These are phyloP conservation scores for Cecidostiba fungosa DNA, from an alignment of 2,888 invertebrate species.

Conservation along the genomic window DNA sequence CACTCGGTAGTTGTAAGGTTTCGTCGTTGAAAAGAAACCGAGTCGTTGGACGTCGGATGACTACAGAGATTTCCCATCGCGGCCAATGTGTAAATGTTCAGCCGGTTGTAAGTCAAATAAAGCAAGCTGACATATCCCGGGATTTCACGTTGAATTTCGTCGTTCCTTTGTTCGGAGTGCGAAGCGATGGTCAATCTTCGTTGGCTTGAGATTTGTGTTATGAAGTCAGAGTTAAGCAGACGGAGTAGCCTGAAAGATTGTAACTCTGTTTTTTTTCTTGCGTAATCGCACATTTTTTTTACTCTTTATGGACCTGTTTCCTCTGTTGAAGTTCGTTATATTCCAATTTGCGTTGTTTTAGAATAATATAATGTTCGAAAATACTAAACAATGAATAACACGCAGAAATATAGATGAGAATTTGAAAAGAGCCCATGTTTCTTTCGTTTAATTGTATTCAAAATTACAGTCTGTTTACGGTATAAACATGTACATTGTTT, in stretches of 20 bases:
- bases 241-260: not conserved
- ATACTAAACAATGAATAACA: not conserved
- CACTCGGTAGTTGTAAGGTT: not conserved
- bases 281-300: not conserved
- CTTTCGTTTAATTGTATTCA: not conserved
- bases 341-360: not conserved
- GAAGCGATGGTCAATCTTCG: not conserved
- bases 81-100: conserved; percentile 31
- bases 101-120: conserved; percentile 29
- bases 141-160: not conserved
- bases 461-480: too few species aligned
- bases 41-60: not conserved
- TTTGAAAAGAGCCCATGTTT: not conserved
- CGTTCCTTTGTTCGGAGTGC: not conserved
- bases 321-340: not conserved
- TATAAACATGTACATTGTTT: too few species aligned
- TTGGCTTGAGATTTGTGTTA: not conserved
- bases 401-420: not conserved
- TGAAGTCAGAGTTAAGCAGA: not conserved
- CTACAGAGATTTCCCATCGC: not conserved
- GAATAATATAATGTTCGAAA: not conserved
- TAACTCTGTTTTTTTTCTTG: not conserved
- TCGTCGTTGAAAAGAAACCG: conserved; percentile 7
- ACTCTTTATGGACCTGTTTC: not conserved
- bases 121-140: not conserved